Evolutionary conservation across 2,797 vertebrate species (phyloP).

Genomic region (Cyclura pinguis): DNA sequence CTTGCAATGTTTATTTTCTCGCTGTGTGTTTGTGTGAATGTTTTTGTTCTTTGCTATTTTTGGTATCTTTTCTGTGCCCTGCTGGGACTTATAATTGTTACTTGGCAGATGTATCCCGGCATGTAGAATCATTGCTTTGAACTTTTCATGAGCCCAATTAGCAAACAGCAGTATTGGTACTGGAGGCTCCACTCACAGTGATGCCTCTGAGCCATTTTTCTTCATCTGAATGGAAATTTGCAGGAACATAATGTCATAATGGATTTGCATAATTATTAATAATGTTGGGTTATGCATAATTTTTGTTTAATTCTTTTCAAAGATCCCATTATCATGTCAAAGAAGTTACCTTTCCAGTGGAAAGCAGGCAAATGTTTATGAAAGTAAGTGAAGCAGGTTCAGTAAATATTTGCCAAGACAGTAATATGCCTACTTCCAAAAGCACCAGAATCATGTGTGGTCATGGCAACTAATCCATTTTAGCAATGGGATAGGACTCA

Average conservation of each 20-base stretch:
- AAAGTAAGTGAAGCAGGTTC: conserved; percentile 34
- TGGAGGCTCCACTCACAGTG: conserved; percentile 23
- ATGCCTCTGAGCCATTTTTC: conserved; percentile 49
- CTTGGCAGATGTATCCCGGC: conserved; percentile 60
- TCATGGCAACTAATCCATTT: conserved; percentile 49
- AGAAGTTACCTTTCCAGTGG: conserved; percentile 52
- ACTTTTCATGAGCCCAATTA: conserved; percentile 74
- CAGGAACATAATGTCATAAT: conserved; percentile 54
- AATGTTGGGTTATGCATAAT: conserved; percentile 55
- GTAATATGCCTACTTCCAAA: conserved; percentile 39
- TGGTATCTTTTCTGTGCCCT: conserved; percentile 57
- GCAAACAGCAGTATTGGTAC: conserved; percentile 38
- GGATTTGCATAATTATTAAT: conserved; percentile 68
- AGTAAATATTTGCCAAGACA: conserved; percentile 68
- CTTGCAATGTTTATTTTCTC: conserved; percentile 42
- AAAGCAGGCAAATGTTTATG: conserved; percentile 61
- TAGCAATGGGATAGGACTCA: conserved; percentile 33
- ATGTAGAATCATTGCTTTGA: conserved; percentile 69
- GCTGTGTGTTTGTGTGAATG: not conserved
- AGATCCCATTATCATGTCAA: conserved; percentile 45
- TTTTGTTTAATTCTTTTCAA: conserved; percentile 63
- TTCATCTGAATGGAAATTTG: conserved; percentile 55
- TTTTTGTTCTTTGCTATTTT: conserved; percentile 55
- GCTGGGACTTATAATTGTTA: conserved; percentile 63
- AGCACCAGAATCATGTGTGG: not conserved